Percentiles rank a stretch among this genome's conserved stretches.
These are phyloP conservation scores for Holothuria scabra DNA, from an alignment of 53 echinoderm and acorn worm genomes.

Conservation along the genomic window DNA sequence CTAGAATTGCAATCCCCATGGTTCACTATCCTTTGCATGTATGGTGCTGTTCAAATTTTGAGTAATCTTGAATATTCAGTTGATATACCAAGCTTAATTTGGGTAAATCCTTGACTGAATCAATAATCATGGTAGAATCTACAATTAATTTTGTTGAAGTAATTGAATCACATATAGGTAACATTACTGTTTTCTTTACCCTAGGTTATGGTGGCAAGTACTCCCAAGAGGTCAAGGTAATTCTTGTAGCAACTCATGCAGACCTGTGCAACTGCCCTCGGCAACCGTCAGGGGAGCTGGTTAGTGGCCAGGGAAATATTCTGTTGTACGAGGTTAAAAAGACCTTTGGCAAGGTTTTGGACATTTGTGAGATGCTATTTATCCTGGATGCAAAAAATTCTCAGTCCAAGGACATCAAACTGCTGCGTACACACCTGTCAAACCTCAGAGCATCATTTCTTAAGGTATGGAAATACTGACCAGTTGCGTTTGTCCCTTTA, in stretches of 20 bases:
- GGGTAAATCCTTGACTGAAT: no score
- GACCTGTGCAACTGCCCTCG: constrained; percentile 88
- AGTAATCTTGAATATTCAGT: no score
- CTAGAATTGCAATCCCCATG: no score
- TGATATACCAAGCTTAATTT: no score
- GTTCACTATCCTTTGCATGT: no score
- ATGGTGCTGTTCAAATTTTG: no score
- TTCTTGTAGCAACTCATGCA: constrained; percentile 93
- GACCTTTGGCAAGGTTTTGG: constrained; percentile 85
- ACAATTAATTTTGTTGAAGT: no score
- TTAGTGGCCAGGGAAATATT: constrained; percentile 97
- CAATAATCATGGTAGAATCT: no score
- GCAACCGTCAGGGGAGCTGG: constrained; percentile 82
- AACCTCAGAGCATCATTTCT: constrained; percentile 83
- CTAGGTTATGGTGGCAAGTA: constrained; percentile 95
- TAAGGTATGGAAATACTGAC: constrained; percentile 59
- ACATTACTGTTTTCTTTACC: no score
- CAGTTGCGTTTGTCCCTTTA: no score
- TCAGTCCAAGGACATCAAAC: constrained; percentile 87
- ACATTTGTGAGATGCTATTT: constrained; percentile 96
- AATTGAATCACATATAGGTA: no score
- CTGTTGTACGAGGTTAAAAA: constrained; percentile 97
- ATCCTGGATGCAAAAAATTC: constrained; percentile 85
- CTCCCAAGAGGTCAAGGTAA: constrained; percentile 79
- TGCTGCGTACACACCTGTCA: constrained; percentile 78